Percentiles rank a stretch among this genome's conserved stretches.
Evolutionary conservation across 37 sponge, comb jelly and placozoan genomes (phyloP).

Genomic region (Cladorhizidae sp.): DNA sequence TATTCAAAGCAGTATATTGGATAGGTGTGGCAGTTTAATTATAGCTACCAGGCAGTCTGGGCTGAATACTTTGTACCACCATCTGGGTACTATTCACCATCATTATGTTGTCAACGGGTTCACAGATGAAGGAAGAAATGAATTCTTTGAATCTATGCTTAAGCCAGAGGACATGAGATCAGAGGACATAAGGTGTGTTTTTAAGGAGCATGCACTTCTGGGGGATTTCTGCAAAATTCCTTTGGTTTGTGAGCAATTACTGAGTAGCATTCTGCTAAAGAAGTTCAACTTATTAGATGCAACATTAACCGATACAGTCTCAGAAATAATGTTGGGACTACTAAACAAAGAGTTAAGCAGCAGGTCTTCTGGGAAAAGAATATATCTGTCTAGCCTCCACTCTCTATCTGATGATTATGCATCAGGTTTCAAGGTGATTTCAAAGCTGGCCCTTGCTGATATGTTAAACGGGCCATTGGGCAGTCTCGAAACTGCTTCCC

Average conservation of each 20-base stretch:
- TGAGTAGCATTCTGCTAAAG: not conserved
- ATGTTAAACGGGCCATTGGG: too few relatives aligned
- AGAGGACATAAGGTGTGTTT: not conserved
- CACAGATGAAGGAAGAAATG: not conserved
- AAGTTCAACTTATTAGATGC: not conserved
- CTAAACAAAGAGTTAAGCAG: not conserved
- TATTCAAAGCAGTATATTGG: too few relatives aligned
- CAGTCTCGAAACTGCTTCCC: not conserved
- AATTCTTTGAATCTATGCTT: not conserved
- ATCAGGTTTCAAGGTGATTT: not conserved
- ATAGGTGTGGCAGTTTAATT: not conserved
- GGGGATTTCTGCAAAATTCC: slow-evolving; percentile 7
- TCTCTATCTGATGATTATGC: not conserved
- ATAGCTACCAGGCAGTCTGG: not conserved
- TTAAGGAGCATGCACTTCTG: not conserved
- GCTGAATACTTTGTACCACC: not conserved
- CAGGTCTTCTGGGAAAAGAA: not conserved
- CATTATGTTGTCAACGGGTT: not conserved
- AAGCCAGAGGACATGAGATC: not conserved
- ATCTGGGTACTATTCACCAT: not conserved
- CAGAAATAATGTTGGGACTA: not conserved
- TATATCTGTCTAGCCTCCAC: not conserved
- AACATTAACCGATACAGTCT: not conserved
- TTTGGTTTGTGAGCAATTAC: not conserved
- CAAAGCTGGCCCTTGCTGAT: not conserved